Conservation (phyloP, 64 coral and sea anemone species). For the Montipora capricornis region DNA sequence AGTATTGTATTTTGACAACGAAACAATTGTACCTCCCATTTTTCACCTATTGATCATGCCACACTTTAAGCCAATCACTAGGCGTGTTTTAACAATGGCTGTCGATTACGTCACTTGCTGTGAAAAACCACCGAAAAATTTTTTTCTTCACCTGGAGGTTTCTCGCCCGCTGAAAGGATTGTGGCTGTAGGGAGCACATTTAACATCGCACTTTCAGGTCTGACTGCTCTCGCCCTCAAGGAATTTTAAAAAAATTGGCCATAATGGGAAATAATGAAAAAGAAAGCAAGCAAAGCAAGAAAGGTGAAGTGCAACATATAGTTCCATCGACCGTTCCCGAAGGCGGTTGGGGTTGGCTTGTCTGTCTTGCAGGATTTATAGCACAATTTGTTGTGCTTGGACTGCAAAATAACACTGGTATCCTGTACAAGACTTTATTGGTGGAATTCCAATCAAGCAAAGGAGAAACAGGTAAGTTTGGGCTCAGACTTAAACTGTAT, state of each 20-base stretch:
- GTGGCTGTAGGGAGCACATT: neutral
- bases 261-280: conserved; percentile 31
- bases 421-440: conserved; percentile 74
- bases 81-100: neutral
- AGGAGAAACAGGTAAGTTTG: conserved; percentile 74
- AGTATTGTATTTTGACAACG: neutral
- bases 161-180: neutral
- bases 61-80: conserved; percentile 28
- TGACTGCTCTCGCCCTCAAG: neutral
- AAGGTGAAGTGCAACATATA: conserved; percentile 5
- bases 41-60: conserved; percentile 22
- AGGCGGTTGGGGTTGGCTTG: conserved; percentile 86
- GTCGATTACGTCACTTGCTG: conserved; percentile 7
- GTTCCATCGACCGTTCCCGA: conserved; percentile 47
- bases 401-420: conserved; percentile 83
- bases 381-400: conserved; percentile 79
- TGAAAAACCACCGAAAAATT: neutral
- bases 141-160: conserved; percentile 11
- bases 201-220: conserved; percentile 39
- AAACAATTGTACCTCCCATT: conserved; percentile 1
- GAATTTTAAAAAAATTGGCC: neutral
- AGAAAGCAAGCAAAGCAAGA: conserved; percentile 29
- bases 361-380: conserved; percentile 80
- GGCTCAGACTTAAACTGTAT: neutral
- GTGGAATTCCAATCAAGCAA: conserved; percentile 72